A percentile compares a stretch with the other conserved stretches of the same genome.
phyloP scores from a whole-genome alignment of 2,888 invertebrate genomes.

The Apamea crenata region DNA sequence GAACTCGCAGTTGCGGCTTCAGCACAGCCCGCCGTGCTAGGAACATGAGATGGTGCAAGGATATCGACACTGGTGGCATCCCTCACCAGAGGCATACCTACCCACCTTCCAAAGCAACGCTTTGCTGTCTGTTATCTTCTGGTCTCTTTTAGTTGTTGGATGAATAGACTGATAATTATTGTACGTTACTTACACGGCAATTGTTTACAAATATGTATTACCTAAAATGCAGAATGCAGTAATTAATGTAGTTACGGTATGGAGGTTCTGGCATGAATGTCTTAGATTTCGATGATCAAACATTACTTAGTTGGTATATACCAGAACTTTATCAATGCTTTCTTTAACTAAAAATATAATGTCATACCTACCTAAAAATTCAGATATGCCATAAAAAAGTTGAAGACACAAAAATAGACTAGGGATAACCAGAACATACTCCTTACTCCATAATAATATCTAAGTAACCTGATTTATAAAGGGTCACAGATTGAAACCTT shows the following conservation, averaged over 20 bases:
- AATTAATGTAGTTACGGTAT: not conserved
- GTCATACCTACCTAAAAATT: not conserved
- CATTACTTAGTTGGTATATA: not conserved
- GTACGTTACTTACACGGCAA: not conserved
- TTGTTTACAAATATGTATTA: not conserved
- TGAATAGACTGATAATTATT: not conserved
- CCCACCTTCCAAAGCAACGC: too few species aligned
- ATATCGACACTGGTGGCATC: too few species aligned
- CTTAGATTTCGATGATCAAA: not conserved
- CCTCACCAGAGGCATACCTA: too few species aligned
- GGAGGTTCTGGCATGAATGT: not conserved
- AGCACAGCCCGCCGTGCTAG: too few species aligned
- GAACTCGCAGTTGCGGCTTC: too few species aligned
- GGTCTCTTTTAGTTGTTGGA: not conserved
- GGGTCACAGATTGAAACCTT: conserved; percentile 40
- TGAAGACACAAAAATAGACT: not conserved
- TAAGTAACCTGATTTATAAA: conserved; percentile 33
- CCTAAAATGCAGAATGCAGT: too few species aligned
- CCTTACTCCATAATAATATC: conserved; percentile 10
- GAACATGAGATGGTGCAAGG: too few species aligned
- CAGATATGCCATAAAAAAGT: not conserved
- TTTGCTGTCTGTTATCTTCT: too few species aligned
- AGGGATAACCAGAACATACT: conserved; percentile 12
- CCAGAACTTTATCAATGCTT: not conserved
- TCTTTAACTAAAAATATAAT: not conserved